Conservation (phyloP, 2,888 invertebrate species). For the Hypomecis punctinalis region DNA sequence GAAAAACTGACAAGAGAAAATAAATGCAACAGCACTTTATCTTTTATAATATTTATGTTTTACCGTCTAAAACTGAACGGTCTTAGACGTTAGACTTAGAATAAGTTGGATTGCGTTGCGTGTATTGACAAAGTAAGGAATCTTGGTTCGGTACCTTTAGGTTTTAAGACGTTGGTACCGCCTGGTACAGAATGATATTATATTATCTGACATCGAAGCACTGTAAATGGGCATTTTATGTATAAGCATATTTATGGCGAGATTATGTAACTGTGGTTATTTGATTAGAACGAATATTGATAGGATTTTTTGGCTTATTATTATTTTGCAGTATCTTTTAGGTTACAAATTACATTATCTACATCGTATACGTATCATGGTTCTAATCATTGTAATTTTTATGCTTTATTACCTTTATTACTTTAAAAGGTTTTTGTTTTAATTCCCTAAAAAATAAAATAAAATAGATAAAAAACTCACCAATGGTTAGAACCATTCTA, state of each 20-base stretch:
- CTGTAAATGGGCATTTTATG: constrained; percentile 25
- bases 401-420: not conserved
- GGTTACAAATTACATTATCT: too few relatives aligned
- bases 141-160: constrained; percentile 11
- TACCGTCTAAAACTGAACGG: constrained; percentile 4
- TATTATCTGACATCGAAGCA: not conserved
- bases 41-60: not conserved
- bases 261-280: constrained; percentile 15
- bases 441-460: too few relatives aligned
- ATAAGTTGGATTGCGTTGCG: constrained; percentile 19
- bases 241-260: constrained; percentile 17
- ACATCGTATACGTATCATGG: too few relatives aligned
- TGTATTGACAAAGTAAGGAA: constrained; percentile 24
- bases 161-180: constrained; percentile 16
- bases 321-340: too few relatives aligned
- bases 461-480: too few relatives aligned
- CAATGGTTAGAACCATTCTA: too few relatives aligned
- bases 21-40: too few relatives aligned
- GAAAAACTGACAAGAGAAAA: too few relatives aligned
- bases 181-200: constrained; percentile 23
- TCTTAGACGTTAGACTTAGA: too few relatives aligned
- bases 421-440: too few relatives aligned
- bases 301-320: not conserved
- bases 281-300: constrained; percentile 11
- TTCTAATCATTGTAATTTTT: not conserved